Percentiles rank a stretch among this genome's conserved stretches.
These are phyloP conservation scores for Drosophila fulvimacula DNA, from an alignment of 2,888 invertebrate genomes.

Conservation along the genomic window DNA sequence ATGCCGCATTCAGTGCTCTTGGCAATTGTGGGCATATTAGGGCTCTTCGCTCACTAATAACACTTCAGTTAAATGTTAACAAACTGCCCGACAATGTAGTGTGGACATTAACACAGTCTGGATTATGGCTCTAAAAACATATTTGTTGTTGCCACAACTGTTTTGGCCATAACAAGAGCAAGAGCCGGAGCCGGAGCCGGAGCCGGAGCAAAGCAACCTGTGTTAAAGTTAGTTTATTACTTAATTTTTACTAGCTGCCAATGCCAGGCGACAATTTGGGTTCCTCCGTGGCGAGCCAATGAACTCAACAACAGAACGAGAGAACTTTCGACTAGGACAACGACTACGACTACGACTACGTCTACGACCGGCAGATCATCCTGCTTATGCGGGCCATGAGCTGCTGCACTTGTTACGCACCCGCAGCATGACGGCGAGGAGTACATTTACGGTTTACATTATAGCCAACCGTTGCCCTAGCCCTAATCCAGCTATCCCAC, in stretches of 20 bases:
- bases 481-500: conserved; percentile 39
- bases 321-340: conserved; percentile 9
- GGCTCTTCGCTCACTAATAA: conserved; percentile 23
- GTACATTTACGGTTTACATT: conserved; percentile 62
- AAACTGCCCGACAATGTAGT: conserved; percentile 50
- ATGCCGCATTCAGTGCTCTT: not conserved
- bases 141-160: conserved; percentile 48
- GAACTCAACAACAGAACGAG: conserved; percentile 24
- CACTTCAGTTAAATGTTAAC: conserved; percentile 50
- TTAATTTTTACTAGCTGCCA: conserved; percentile 79
- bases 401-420: conserved; percentile 72
- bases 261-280: conserved; percentile 72
- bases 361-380: conserved; percentile 34
- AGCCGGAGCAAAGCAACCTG: conserved; percentile 35
- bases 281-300: conserved; percentile 31
- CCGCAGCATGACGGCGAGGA: conserved; percentile 40
- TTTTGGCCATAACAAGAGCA: conserved; percentile 19
- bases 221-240: conserved; percentile 74
- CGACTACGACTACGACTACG: not conserved
- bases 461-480: conserved; percentile 57
- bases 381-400: conserved; percentile 59
- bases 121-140: conserved; percentile 49
- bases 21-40: conserved; percentile 9
- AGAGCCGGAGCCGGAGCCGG: not conserved
- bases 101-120: conserved; percentile 57